Evolutionary conservation across 2,888 invertebrate species (phyloP).

Genomic region (Scotopteryx bipunctaria): DNA sequence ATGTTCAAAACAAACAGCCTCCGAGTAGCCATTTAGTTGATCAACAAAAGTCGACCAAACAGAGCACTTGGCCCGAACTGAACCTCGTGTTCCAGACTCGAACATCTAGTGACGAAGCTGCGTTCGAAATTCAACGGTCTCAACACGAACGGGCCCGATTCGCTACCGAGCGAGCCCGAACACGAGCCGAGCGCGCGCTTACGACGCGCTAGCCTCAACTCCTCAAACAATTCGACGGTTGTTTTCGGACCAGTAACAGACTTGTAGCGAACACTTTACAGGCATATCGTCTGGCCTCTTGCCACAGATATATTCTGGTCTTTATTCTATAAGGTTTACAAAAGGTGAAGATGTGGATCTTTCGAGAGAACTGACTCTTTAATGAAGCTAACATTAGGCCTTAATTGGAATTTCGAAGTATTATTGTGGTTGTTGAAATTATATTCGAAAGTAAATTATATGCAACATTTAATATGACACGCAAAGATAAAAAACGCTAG

Average conservation of each 20-base stretch:
- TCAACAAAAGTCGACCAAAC: slow-evolving; percentile 35
- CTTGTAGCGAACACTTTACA: slow-evolving; percentile 74
- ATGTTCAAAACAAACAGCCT: no score
- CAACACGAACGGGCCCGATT: slow-evolving; percentile 70
- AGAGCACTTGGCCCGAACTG: slow-evolving; percentile 43
- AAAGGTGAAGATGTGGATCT: slow-evolving; percentile 33
- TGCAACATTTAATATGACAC: slow-evolving; percentile 10
- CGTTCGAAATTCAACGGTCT: slow-evolving; percentile 76
- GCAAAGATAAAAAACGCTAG: background rate
- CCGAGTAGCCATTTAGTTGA: slow-evolving; percentile 23
- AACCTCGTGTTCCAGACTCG: slow-evolving; percentile 77
- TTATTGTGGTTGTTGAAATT: slow-evolving; percentile 21
- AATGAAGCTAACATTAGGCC: slow-evolving; percentile 14
- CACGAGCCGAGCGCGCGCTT: slow-evolving; percentile 61
- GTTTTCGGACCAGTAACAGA: slow-evolving; percentile 86
- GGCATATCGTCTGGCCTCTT: slow-evolving; percentile 50
- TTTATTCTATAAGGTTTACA: slow-evolving; percentile 49
- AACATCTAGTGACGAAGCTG: slow-evolving; percentile 83
- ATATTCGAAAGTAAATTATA: slow-evolving; percentile 2
- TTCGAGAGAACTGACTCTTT: slow-evolving; percentile 13
- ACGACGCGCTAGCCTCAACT: slow-evolving; percentile 65
- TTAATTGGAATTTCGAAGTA: slow-evolving; percentile 14
- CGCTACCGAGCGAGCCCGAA: slow-evolving; percentile 72
- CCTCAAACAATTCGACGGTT: slow-evolving; percentile 70
- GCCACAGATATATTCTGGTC: slow-evolving; percentile 64